phyloP scores from a whole-genome alignment of 1,140 invertebrate genomes.

The Hyphantria cunea region DNA sequence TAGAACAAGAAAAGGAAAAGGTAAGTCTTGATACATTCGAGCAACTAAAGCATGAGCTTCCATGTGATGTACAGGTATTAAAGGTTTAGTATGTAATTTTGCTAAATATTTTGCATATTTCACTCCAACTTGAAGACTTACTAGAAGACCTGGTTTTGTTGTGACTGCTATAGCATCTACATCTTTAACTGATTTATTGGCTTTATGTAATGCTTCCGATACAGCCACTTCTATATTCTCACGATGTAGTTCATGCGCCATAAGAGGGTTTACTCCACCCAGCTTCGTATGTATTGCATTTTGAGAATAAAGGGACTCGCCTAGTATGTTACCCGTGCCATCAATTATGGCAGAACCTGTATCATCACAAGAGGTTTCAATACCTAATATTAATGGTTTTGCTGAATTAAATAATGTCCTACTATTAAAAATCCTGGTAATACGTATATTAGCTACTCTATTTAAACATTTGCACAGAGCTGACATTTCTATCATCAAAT shows the following conservation, averaged over 20 bases:
- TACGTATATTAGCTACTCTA: not conserved
- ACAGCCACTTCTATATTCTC: conserved; percentile 90
- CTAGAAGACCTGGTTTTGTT: conserved; percentile 91
- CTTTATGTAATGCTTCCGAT: conserved; percentile 84
- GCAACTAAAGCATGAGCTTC: conserved; percentile 97
- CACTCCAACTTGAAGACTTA: conserved; percentile 91
- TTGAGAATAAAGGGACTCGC: conserved; percentile 91
- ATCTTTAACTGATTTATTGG: conserved; percentile 87
- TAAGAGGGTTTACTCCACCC: conserved; percentile 95
- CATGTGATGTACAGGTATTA: conserved; percentile 99
- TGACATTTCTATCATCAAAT: conserved; percentile 3
- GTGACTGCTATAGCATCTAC: conserved; percentile 96
- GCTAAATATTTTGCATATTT: conserved; percentile 92
- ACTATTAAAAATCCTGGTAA: not conserved
- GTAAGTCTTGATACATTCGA: conserved; percentile 86
- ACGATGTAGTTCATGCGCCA: conserved; percentile 92
- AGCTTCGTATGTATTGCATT: conserved; percentile 88
- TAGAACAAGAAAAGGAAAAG: conserved; percentile 95
- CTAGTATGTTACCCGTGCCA: conserved; percentile 86
- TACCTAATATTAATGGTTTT: conserved; percentile 85
- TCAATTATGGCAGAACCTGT: conserved; percentile 95
- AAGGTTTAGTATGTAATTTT: conserved; percentile 87
- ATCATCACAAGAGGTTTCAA: conserved; percentile 99
- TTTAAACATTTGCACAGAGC: not conserved
- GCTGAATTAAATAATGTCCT: not conserved